These are phyloP conservation scores for Nomada goodeniana DNA, from an alignment of 2,888 invertebrate species.

Conservation along the genomic window DNA sequence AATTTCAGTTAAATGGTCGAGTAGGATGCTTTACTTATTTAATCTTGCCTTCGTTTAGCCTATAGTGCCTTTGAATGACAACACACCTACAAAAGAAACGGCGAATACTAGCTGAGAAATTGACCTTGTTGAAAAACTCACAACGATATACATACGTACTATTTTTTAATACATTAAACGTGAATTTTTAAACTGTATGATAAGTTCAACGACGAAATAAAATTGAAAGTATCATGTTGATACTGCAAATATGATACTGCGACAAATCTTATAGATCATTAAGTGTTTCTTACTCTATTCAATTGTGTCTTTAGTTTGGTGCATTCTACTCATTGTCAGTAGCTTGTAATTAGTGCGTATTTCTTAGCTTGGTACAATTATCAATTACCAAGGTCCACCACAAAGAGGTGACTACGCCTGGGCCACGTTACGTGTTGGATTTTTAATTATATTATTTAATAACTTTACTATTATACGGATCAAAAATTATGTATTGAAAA, in stretches of 20 bases:
- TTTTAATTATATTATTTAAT: too few relatives aligned
- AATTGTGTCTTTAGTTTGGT: not conserved
- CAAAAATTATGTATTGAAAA: too few relatives aligned
- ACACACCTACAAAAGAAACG: slow-evolving; percentile 12
- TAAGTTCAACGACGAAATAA: slow-evolving; percentile 10
- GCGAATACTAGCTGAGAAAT: slow-evolving; percentile 18
- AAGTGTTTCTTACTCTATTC: not conserved
- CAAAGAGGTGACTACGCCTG: too few relatives aligned
- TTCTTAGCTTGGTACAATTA: too few relatives aligned
- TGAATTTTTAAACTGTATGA: slow-evolving; percentile 28
- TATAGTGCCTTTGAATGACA: not conserved
- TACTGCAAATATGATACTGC: slow-evolving; percentile 5
- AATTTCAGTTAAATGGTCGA: not conserved
- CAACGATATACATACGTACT: slow-evolving; percentile 6
- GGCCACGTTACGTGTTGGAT: too few relatives aligned
- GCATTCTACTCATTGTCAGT: too few relatives aligned
- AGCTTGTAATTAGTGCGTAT: too few relatives aligned
- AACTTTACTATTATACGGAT: not conserved
- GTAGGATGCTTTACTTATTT: slow-evolving; percentile 15
- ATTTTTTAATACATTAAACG: not conserved
- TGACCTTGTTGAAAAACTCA: not conserved
- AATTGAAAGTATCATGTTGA: slow-evolving; percentile 14
- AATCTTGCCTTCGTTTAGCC: not conserved
- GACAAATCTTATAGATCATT: not conserved
- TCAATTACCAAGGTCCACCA: too few relatives aligned